Base-by-base conservation (phyloP, 1,140 invertebrate species). In the Pinna nobilis region DNA sequence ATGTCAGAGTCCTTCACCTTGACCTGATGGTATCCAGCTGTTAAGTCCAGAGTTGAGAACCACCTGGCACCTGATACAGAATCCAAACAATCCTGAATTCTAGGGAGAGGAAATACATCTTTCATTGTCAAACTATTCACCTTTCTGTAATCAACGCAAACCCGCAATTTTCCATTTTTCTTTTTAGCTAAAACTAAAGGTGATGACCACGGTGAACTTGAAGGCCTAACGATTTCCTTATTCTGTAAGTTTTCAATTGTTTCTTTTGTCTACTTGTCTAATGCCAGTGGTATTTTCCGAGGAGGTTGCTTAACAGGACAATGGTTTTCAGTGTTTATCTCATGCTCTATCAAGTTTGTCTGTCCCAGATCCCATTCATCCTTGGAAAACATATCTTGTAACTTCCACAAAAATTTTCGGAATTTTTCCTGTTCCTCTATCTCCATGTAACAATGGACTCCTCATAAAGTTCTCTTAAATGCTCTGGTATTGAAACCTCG, bases 91-190 rank as follows among this genome's bases (percentile, higher is more conserved):
- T 77, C 75, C 6, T 68, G 39, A 18, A 70, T 47, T 51, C 61
- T 44, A 5, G 65, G 65, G 13, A 77, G 18, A 0, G 76, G 70
- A 39, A 63, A 65, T 7, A 55, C 65, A 61, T 67, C 63, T 57
- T 66, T 73, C 23, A 23, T 59, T 15, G 77, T 76, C 2, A 70
- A 47, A 23, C n/a, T 6, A 55, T 82, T 82, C 2, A 78, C 53
- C 25, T 41, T 59, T 37, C 75, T 90, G 82, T 89, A 91, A 81
- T 92, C 90, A 6, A 82, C 88, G 81, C 90, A 91, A 20, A 91
- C 79, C 49, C 91, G 71, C 32, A 90, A 74, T 30, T 80, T 75
- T 20, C 88, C 89, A 79, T 91, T 80, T 0, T 81, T 51, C 69
- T 91, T 91, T 18, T 81, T 33, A 1, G 91, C 87, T 7, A 86